A percentile compares a stretch with the other conserved stretches of the same genome.
phyloP scores from a whole-genome alignment of 2,113 vertebrate genomes.

The Sylvietta virens region DNA sequence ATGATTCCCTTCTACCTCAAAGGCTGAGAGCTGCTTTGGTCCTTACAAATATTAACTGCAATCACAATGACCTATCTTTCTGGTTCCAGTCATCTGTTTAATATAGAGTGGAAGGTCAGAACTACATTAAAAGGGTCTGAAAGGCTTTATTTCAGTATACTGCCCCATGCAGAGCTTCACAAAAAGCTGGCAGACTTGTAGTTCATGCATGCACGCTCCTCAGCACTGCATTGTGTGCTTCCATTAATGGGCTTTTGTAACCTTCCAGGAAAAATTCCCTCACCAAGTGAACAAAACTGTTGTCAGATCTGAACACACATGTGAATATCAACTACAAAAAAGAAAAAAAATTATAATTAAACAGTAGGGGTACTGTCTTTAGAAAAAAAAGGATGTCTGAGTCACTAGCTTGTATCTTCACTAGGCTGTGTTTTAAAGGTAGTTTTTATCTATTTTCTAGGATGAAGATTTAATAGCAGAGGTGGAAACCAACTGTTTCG shows the following conservation, averaged over 20 bases:
- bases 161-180: slow-evolving; percentile 62
- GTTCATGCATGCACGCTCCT: slow-evolving; percentile 68
- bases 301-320: slow-evolving; percentile 46
- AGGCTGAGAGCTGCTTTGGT: slow-evolving; percentile 61
- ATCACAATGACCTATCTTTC: slow-evolving; percentile 65
- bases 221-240: slow-evolving; percentile 38
- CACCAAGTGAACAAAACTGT: slow-evolving; percentile 55
- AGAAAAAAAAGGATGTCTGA: neutral
- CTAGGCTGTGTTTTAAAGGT: neutral
- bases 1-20: slow-evolving; percentile 64
- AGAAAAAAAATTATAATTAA: neutral
- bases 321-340: slow-evolving; percentile 48
- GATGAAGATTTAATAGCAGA: slow-evolving; percentile 39
- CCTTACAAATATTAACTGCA: slow-evolving; percentile 67
- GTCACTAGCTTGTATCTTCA: neutral
- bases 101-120: slow-evolving; percentile 63
- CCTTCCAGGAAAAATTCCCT: slow-evolving; percentile 64
- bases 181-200: slow-evolving; percentile 65
- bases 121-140: slow-evolving; percentile 57
- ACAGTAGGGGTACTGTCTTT: slow-evolving; percentile 10
- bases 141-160: slow-evolving; percentile 58
- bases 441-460: neutral
- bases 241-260: slow-evolving; percentile 65
- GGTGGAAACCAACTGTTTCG: slow-evolving; percentile 40
- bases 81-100: slow-evolving; percentile 68